Conservation (phyloP, 2,888 invertebrate species). For the Pseudanteris insignis region DNA sequence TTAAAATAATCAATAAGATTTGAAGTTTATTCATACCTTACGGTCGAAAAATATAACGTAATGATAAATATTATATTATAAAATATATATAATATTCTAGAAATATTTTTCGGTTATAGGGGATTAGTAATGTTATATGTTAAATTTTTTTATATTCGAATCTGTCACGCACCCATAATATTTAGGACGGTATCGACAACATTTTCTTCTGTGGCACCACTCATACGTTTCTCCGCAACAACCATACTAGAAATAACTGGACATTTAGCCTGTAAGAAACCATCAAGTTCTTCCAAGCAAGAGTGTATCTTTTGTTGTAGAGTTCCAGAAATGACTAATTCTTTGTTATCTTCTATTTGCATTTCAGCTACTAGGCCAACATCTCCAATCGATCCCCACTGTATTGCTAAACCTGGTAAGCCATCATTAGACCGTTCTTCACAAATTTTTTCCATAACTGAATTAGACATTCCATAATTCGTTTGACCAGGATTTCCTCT, state of each 20-base stretch:
- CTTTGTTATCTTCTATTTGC: conserved; percentile 73
- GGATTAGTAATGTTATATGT: too few species aligned
- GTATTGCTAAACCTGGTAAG: conserved; percentile 39
- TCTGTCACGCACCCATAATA: too few species aligned
- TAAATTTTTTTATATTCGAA: too few species aligned
- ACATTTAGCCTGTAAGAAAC: conserved; percentile 73
- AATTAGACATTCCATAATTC: conserved; percentile 72
- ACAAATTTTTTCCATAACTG: conserved; percentile 71
- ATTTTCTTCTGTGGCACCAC: conserved; percentile 72
- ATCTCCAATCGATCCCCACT: conserved; percentile 45
- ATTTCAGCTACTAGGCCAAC: conserved; percentile 83
- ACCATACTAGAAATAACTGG: conserved; percentile 85
- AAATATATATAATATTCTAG: too few species aligned
- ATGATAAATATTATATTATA: too few species aligned
- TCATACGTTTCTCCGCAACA: conserved; percentile 82
- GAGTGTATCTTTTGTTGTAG: conserved; percentile 86
- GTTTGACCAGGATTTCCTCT: conserved; percentile 74
- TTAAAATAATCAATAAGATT: too few species aligned
- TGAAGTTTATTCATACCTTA: too few species aligned
- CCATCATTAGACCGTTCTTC: conserved; percentile 64
- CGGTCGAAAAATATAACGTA: too few species aligned
- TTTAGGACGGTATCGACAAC: conserved; percentile 79
- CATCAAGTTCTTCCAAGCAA: conserved; percentile 79
- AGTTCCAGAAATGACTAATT: conserved; percentile 80
- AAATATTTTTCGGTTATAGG: too few species aligned